These are phyloP conservation scores for Rhopalosiphum nymphaeae DNA, from an alignment of 2,888 invertebrate species.

Conservation along the genomic window DNA sequence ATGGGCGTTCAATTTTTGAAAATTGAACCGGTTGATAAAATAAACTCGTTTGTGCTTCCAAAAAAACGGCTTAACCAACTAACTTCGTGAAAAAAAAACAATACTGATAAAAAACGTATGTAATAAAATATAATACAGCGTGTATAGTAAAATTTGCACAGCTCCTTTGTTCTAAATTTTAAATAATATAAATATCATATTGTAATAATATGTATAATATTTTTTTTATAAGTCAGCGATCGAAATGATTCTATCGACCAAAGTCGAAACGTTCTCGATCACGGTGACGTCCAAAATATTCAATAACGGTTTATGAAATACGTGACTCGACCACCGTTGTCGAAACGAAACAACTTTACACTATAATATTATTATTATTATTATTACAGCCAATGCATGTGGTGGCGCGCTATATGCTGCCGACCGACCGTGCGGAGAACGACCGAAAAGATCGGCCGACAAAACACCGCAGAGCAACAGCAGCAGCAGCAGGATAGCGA, in stretches of 20 bases:
- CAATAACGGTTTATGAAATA: background rate
- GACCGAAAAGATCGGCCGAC: background rate
- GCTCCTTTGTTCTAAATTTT: background rate
- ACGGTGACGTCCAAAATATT: background rate
- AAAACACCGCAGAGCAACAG: background rate
- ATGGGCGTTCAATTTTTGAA: background rate
- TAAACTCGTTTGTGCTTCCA: background rate
- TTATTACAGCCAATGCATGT: background rate
- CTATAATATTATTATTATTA: too few species aligned
- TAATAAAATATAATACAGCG: background rate
- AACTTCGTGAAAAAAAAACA: background rate
- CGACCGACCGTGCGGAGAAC: background rate
- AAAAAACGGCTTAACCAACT: background rate
- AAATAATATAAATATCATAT: background rate
- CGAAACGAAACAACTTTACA: background rate
- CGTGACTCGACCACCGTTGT: background rate
- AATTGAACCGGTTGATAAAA: background rate
- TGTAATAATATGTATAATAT: background rate
- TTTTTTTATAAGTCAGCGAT: background rate
- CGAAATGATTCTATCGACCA: background rate
- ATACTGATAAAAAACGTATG: background rate
- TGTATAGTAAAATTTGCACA: background rate
- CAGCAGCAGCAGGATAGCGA: background rate
- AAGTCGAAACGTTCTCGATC: background rate
- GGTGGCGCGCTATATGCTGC: background rate